Base-by-base conservation (phyloP, 1,140 invertebrate species). In the Drosophila takahashii region DNA sequence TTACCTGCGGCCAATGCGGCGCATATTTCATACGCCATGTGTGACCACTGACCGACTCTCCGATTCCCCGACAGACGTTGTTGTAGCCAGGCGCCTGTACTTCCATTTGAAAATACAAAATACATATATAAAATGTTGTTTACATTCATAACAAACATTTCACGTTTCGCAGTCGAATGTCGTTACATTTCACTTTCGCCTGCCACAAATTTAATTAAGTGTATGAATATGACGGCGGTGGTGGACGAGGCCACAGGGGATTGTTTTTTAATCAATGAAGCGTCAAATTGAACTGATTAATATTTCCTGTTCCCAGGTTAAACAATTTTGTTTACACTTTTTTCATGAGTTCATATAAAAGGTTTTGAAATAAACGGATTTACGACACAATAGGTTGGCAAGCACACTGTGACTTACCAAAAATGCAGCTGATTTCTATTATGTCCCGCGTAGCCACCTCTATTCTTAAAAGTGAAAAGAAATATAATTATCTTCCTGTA, bases 191-290 rank as follows among this genome's bases (percentile, higher is more conserved):
- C 79, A 89, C 79, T 89, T 89, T 83, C 76, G 44, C 51, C 64
- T 37, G 11, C 71, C 76, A 45, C 71, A 67, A 83, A 83, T 83
- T 89, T 87, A 87, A 87, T 87, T 89, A 89, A 89, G 84, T 89
- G 56, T 42, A 84, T 85, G 50, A 62, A 57, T 64, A 57, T 56
- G 41, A 72, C 48, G 42, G n/a, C 50, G 6, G 29, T 10, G 27
- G 9, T n/a, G n/a, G 27, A 16, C 5, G 50, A n/a, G 9, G 36
- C 29, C 45, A 51, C 32, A n/a, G 15, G 32, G 11, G 22, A 60
- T 54, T 54, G n/a, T 74, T 74, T 76, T 75, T 76, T 58, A 76
- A 58, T 76, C 50, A 60, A 75, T 75, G 57, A 61, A 70, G 39
- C 65, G 39, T 62, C 45, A 77, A 70, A 71, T 71, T 77, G 48